phyloP scores from a whole-genome alignment of 1,140 invertebrate genomes.

The Homarus americanus region DNA sequence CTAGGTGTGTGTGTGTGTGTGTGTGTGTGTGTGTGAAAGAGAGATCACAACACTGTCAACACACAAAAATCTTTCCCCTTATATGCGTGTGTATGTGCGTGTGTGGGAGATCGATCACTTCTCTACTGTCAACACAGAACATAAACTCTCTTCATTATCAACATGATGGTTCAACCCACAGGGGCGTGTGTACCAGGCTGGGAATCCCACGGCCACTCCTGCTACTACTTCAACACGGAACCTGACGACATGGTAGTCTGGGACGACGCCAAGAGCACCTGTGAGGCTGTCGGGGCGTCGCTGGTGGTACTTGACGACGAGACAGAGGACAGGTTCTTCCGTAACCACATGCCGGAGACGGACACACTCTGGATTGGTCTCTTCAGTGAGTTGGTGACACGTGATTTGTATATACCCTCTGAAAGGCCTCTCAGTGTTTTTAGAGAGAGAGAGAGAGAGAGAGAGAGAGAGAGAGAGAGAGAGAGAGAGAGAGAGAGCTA shows the following conservation, averaged over 20 bases:
- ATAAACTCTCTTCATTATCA: too few species aligned
- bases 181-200: slow-evolving; percentile 45
- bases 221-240: slow-evolving; percentile 68
- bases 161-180: too few species aligned
- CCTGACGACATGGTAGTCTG: slow-evolving; percentile 19
- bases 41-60: too few species aligned
- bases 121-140: too few species aligned
- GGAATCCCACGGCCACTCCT: slow-evolving; percentile 36
- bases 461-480: background rate
- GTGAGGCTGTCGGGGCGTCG: slow-evolving; percentile 17
- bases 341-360: background rate
- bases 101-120: too few species aligned
- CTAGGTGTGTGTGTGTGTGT: too few species aligned
- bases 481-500: background rate
- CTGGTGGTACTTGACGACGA: slow-evolving; percentile 46
- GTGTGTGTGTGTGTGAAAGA: too few species aligned
- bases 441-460: background rate
- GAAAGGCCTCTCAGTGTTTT: background rate
- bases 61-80: too few species aligned
- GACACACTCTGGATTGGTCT: slow-evolving; percentile 61
- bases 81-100: too few species aligned
- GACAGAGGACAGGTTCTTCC: slow-evolving; percentile 42
- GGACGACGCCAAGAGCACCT: slow-evolving; percentile 35
- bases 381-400: slow-evolving; percentile 12
- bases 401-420: too few species aligned